Percentiles rank a stretch among this genome's conserved stretches.
Conservation (phyloP, 2,113 vertebrate genomes). For the Chascanopsetta lugubris region DNA sequence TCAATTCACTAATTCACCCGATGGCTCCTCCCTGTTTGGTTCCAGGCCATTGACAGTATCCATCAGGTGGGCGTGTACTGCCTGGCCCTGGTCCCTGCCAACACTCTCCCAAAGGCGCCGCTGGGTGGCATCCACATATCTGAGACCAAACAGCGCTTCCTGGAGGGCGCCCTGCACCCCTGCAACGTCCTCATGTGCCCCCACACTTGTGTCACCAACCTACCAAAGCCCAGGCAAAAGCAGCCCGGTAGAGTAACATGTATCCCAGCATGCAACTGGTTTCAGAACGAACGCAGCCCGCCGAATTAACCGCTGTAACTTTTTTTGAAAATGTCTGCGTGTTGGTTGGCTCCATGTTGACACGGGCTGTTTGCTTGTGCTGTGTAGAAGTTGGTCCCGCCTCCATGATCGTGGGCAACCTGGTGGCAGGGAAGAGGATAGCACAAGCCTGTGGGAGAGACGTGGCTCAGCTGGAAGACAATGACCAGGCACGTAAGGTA, state of each 20-base stretch:
- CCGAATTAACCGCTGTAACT: too few relatives aligned
- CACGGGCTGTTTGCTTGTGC: slow-evolving; percentile 24
- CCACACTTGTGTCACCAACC: slow-evolving; percentile 95
- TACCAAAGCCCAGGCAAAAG: slow-evolving; percentile 95
- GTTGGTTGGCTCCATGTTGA: neutral
- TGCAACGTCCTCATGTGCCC: slow-evolving; percentile 97
- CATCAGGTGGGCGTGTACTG: slow-evolving; percentile 97
- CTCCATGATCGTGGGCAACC: slow-evolving; percentile 96
- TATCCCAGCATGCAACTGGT: neutral
- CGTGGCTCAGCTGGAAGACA: slow-evolving; percentile 91
- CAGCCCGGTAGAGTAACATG: slow-evolving; percentile 85
- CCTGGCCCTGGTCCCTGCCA: slow-evolving; percentile 94
- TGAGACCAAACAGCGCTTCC: slow-evolving; percentile 94
- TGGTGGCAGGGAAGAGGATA: slow-evolving; percentile 94
- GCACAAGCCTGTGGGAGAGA: slow-evolving; percentile 95
- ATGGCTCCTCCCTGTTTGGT: slow-evolving; percentile 5
- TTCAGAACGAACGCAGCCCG: neutral
- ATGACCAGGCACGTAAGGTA: slow-evolving; percentile 94
- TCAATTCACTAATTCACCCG: neutral
- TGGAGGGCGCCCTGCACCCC: slow-evolving; percentile 92
- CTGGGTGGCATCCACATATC: slow-evolving; percentile 95
- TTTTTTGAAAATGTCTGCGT: neutral
- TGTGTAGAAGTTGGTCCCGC: slow-evolving; percentile 92
- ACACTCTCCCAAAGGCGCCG: slow-evolving; percentile 95
- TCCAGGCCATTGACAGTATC: slow-evolving; percentile 95